Base-by-base conservation (phyloP, 2,797 vertebrate species). In the Coilia nasus region DNA sequence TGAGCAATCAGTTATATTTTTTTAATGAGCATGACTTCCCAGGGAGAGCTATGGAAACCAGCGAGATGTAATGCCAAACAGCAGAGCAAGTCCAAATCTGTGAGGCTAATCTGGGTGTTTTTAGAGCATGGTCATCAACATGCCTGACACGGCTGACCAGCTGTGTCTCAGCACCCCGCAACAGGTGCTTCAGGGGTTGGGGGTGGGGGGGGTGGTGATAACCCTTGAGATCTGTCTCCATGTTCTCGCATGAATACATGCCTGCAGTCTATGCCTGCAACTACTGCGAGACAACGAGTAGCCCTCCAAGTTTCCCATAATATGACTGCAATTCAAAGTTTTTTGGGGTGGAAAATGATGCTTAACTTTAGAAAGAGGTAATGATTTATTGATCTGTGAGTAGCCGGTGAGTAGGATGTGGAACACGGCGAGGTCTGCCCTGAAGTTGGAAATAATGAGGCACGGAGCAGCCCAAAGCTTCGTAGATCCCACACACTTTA, bases 61-160 rank as follows among this genome's bases (percentile, higher is more conserved):
- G 82, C 67, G 81, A 82, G 84, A 82, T 46, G 84, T 82, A 85
- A 56, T 57, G 21, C 62, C n/a, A 23, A 47, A 81, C 19, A 47
- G 47, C 25, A 50, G 28, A 41, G 35, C 6, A 35, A 21, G 35
- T 44, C 31, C 71, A 44, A 78, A 78, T 19, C 31, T 78, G 15
- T 21, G 71, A 41, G 71, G 31, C 17, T 78, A 19, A 78, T 78
- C 10, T 44, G 71, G 35, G 71, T 31, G 15, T 78, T 78, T 78
- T 78, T 31, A 12, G 28, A 4, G 25, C 28, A 31, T 6, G 71
- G 35, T 17, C 17, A 1, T 78, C 35, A 17, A 78, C 35, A 78
- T 44, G 35, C 31, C 71, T 21, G 23, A 21, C 31, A 41, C 15
- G 67, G 67, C 67, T 75, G 12, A 41, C 28, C 31, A 35, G 14